A percentile compares a stretch with the other conserved stretches of the same genome.
These are phyloP conservation scores for Chalcosyrphus nemorum DNA, from an alignment of 2,888 invertebrate genomes.

Conservation along the genomic window DNA sequence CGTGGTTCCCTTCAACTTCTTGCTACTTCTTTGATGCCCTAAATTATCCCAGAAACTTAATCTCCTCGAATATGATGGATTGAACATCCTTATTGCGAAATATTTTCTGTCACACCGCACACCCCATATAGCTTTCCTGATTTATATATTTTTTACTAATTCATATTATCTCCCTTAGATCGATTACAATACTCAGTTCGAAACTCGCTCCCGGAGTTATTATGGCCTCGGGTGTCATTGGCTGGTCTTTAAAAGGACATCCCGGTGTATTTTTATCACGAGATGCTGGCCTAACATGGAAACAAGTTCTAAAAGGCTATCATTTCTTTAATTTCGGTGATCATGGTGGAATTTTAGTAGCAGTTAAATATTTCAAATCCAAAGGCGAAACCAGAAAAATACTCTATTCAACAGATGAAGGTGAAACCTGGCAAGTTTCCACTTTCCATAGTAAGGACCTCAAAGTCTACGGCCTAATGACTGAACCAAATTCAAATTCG, in stretches of 20 bases:
- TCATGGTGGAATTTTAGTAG: constrained; percentile 93
- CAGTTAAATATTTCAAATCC: constrained; percentile 90
- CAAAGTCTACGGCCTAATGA: constrained; percentile 94
- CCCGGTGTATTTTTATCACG: constrained; percentile 91
- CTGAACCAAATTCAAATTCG: constrained; percentile 96
- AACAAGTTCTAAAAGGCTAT: constrained; percentile 89
- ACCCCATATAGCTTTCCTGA: no score
- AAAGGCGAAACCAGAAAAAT: constrained; percentile 90
- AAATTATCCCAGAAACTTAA: no score
- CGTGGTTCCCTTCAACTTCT: no score
- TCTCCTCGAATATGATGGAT: no score
- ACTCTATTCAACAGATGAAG: constrained; percentile 93
- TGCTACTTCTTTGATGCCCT: no score
- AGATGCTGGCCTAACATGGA: constrained; percentile 93
- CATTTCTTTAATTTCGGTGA: constrained; percentile 95
- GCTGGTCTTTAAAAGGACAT: constrained; percentile 90
- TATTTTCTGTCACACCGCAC: no score
- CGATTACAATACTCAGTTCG: constrained; percentile 91
- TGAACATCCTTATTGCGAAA: no score
- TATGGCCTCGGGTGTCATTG: constrained; percentile 92
- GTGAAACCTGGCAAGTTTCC: constrained; percentile 89
- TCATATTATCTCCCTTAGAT: constrained; percentile 82
- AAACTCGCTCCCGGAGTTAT: constrained; percentile 94
- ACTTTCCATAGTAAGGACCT: constrained; percentile 89
- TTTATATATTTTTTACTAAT: no score